phyloP scores from a whole-genome alignment of 2,888 invertebrate species.

The Leucania comma region DNA sequence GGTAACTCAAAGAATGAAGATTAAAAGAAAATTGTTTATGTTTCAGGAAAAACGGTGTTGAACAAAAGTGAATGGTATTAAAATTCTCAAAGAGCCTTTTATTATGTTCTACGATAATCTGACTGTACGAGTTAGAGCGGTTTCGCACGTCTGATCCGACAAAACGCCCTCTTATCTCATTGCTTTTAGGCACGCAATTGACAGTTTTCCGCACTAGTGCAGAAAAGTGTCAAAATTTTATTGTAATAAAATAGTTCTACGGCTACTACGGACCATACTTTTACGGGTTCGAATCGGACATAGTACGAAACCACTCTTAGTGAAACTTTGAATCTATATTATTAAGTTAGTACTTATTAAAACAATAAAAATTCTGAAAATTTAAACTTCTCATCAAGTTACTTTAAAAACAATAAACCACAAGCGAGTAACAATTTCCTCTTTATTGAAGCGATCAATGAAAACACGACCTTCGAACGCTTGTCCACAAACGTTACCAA shows the following conservation, averaged over 20 bases:
- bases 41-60: not conserved
- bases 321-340: no score
- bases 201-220: no score
- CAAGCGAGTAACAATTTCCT: slow-evolving; percentile 13
- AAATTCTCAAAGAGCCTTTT: not conserved
- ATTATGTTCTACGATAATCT: not conserved
- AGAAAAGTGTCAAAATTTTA: no score
- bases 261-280: no score
- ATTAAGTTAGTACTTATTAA: not conserved
- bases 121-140: not conserved
- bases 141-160: no score
- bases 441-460: slow-evolving; percentile 49
- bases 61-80: not conserved
- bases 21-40: slow-evolving; percentile 35
- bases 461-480: slow-evolving; percentile 14
- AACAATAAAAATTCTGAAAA: not conserved
- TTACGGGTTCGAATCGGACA: no score
- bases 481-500: slow-evolving; percentile 27
- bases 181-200: no score
- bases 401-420: slow-evolving; percentile 1
- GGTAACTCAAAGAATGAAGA: slow-evolving; percentile 41
- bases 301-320: no score
- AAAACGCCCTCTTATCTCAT: no score
- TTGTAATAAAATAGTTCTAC: no score
- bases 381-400: not conserved